phyloP scores from a whole-genome alignment of 2,888 invertebrate genomes.

The Diaperis boleti region DNA sequence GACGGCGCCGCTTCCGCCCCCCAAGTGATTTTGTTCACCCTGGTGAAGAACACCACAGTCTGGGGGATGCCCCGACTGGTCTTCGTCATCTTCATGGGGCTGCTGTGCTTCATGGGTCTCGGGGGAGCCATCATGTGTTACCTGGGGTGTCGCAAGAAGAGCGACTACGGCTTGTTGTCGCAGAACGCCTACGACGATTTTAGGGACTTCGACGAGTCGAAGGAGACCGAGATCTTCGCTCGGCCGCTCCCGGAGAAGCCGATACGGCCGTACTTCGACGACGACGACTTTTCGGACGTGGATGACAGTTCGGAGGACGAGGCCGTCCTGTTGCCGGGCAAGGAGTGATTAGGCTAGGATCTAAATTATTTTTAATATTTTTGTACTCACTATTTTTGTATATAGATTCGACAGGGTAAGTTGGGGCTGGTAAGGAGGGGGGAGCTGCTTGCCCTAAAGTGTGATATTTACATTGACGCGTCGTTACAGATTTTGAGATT shows the following conservation, averaged over 20 bases:
- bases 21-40: constrained; percentile 75
- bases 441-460: not conserved
- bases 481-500: not conserved
- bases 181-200: constrained; percentile 55
- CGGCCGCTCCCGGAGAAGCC: constrained; percentile 57
- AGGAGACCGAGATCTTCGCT: constrained; percentile 56
- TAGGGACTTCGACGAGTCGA: constrained; percentile 53
- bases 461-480: not conserved
- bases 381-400: not conserved
- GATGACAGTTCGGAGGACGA: too few relatives aligned
- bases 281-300: constrained; percentile 63
- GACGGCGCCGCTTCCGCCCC: constrained; percentile 64
- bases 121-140: constrained; percentile 71
- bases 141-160: constrained; percentile 66
- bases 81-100: constrained; percentile 78
- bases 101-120: constrained; percentile 70
- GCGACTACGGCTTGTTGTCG: constrained; percentile 56
- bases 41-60: constrained; percentile 76
- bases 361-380: not conserved
- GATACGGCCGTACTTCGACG: constrained; percentile 77
- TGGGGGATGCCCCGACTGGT: constrained; percentile 82
- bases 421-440: not conserved
- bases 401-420: too few relatives aligned
- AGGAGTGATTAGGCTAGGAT: too few relatives aligned
- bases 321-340: too few relatives aligned